Conservation (phyloP, 2,888 invertebrate genomes). For the Leptinotarsa peninsularis region DNA sequence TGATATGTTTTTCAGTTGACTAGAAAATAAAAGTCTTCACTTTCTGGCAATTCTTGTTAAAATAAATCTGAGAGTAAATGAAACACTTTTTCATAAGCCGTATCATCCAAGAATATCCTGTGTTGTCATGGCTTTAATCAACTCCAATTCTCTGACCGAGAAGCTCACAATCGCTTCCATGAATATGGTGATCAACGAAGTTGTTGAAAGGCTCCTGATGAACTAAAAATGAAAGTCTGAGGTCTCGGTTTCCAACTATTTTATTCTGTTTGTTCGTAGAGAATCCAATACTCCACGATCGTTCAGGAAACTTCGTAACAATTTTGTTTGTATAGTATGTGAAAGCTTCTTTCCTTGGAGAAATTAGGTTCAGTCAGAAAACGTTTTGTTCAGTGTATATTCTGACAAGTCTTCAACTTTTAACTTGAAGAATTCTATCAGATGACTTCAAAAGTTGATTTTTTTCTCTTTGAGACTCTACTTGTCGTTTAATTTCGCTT, state of each 20-base stretch:
- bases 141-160: neutral
- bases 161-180: constrained; percentile 10
- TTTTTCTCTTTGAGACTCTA: too few species aligned
- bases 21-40: too few species aligned
- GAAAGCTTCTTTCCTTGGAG: neutral
- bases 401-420: too few species aligned
- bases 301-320: constrained; percentile 6
- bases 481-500: too few species aligned
- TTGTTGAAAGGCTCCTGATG: constrained; percentile 19
- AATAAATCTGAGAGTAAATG: too few species aligned
- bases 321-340: constrained; percentile 6
- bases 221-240: neutral
- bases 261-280: neutral
- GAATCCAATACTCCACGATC: neutral
- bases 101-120: neutral
- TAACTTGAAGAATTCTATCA: too few species aligned
- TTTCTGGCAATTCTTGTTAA: too few species aligned
- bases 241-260: constrained; percentile 15
- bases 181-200: constrained; percentile 17
- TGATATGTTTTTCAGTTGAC: too few species aligned
- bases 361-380: neutral
- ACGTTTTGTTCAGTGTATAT: neutral
- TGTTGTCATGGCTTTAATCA: neutral
- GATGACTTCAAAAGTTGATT: too few species aligned
- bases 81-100: neutral